These are phyloP conservation scores for Globodera ellingtonae DNA, from an alignment of 1,140 invertebrate species.

Conservation along the genomic window DNA sequence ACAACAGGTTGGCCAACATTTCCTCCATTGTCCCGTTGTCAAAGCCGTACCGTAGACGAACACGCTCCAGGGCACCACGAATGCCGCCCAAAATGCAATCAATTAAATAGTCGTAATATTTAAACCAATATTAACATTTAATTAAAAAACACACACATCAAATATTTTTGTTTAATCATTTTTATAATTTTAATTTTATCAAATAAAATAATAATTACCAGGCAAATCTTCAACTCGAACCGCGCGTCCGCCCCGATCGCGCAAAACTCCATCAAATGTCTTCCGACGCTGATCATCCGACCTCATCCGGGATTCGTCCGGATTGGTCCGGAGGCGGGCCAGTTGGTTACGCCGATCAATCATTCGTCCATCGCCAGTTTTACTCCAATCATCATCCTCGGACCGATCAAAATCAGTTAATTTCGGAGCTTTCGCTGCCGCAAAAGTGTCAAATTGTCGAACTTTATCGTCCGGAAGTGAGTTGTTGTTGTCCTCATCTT, in stretches of 20 bases:
- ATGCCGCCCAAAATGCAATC: background rate
- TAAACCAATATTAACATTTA: no score
- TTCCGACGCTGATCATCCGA: background rate
- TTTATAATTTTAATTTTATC: no score
- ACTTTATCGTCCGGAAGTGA: background rate
- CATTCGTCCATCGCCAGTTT: no score
- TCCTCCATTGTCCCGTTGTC: slow-evolving; percentile 3
- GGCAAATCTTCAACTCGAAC: slow-evolving; percentile 3
- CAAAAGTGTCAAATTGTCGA: background rate
- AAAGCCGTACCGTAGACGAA: background rate
- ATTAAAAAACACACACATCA: no score
- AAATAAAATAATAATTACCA: background rate
- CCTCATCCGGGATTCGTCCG: background rate
- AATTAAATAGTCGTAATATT: no score
- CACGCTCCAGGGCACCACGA: background rate
- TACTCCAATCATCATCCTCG: no score
- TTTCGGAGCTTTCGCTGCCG: background rate
- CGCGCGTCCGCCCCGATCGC: background rate
- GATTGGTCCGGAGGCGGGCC: no score
- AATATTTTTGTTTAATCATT: no score
- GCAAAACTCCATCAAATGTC: slow-evolving; percentile 5
- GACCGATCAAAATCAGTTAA: background rate
- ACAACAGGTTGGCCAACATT: slow-evolving; percentile 5
- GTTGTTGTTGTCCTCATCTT: background rate
- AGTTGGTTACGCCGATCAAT: no score